These are phyloP conservation scores for Pristionchus japonicus DNA, from an alignment of 2,888 invertebrate genomes.

Conservation along the genomic window DNA sequence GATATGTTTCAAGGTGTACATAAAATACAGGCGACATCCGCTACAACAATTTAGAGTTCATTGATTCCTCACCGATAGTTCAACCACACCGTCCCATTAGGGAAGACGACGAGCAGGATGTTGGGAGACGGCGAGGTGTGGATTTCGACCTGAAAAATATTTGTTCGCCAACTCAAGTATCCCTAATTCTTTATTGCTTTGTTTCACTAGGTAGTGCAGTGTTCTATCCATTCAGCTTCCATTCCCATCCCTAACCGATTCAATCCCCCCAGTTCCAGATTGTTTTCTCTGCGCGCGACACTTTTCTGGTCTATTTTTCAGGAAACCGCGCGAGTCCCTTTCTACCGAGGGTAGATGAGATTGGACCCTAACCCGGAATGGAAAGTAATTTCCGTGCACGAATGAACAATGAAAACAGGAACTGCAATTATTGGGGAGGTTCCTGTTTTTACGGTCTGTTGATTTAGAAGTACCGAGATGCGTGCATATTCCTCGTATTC, in stretches of 20 bases:
- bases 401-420: background rate
- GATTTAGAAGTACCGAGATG: too few species aligned
- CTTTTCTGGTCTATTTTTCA: background rate
- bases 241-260: background rate
- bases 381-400: background rate
- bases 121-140: conserved; percentile 74
- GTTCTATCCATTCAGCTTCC: too few species aligned
- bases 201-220: too few species aligned
- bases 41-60: background rate
- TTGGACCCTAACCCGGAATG: background rate
- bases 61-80: conserved; percentile 60
- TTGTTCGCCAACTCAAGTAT: background rate
- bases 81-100: conserved; percentile 74
- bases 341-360: background rate
- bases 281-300: background rate
- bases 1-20: background rate
- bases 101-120: conserved; percentile 73
- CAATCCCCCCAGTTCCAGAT: background rate
- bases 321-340: background rate
- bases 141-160: conserved; percentile 65
- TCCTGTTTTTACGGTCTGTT: background rate
- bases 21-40: too few species aligned
- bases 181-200: too few species aligned
- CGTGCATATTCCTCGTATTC: too few species aligned
- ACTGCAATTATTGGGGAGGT: background rate